Percentiles rank a stretch among this genome's conserved stretches.
phyloP scores from a whole-genome alignment of 2,797 vertebrate species.

The Pipistrellus kuhlii region DNA sequence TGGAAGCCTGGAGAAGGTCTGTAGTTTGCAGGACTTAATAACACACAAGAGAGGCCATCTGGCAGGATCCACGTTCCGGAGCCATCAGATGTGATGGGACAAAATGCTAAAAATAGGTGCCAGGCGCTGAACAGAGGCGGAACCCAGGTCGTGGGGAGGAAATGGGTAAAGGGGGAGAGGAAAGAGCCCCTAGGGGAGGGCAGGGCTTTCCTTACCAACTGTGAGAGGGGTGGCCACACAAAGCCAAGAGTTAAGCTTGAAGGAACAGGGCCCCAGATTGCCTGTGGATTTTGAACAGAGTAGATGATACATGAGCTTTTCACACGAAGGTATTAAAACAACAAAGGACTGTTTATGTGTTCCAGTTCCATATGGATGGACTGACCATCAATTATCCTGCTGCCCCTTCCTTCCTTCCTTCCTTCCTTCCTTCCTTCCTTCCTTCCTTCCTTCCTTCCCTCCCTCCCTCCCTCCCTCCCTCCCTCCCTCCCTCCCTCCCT shows the following conservation, averaged over 20 bases:
- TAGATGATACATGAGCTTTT: not conserved
- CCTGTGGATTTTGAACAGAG: not conserved
- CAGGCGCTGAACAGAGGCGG: not conserved
- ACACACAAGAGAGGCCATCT: not conserved
- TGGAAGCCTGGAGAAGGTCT: conserved; percentile 45
- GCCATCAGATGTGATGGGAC: not conserved
- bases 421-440: not conserved
- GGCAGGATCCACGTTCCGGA: not conserved
- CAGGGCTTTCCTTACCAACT: not conserved
- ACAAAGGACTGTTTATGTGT: not conserved
- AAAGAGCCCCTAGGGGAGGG: not conserved
- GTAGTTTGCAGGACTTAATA: not conserved
- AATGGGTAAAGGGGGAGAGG: not conserved
- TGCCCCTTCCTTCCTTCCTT: too few species aligned
- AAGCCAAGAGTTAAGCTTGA: not conserved
- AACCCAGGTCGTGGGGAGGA: not conserved
- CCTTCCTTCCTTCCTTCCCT: too few species aligned
- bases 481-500: too few species aligned
- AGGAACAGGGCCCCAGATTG: not conserved
- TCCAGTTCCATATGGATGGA: not conserved
- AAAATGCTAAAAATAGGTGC: not conserved
- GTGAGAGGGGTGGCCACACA: not conserved
- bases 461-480: not conserved
- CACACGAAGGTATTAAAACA: not conserved
- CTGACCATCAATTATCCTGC: rapidly evolving